Evolutionary conservation across 2,888 invertebrate genomes (phyloP).

Genomic region (Empis stercorea): DNA sequence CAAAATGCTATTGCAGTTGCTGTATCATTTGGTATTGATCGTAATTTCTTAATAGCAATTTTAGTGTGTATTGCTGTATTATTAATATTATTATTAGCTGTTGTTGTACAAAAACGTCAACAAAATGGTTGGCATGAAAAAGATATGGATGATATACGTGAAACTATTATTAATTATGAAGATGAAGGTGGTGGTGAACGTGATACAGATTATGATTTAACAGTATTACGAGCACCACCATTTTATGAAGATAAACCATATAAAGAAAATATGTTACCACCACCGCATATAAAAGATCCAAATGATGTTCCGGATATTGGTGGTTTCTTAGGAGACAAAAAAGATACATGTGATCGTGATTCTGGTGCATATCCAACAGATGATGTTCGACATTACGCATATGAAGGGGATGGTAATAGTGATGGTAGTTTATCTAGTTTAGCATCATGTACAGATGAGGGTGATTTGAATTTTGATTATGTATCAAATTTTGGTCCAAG

Average conservation of each 20-base stretch:
- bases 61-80: constrained; percentile 71
- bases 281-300: constrained; percentile 22
- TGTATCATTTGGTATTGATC: constrained; percentile 69
- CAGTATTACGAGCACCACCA: constrained; percentile 34
- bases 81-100: constrained; percentile 70
- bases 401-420: constrained; percentile 91
- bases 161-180: constrained; percentile 94
- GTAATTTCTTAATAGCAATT: constrained; percentile 81
- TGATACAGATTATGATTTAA: constrained; percentile 53
- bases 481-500: constrained; percentile 91
- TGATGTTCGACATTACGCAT: constrained; percentile 94
- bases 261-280: constrained; percentile 25
- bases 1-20: constrained; percentile 60
- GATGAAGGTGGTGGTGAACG: constrained; percentile 98
- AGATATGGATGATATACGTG: constrained; percentile 90
- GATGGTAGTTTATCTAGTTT: constrained; percentile 86
- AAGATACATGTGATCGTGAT: constrained; percentile 82
- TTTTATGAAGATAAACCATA: constrained; percentile 36
- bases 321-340: constrained; percentile 79
- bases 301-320: constrained; percentile 72
- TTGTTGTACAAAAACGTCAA: constrained; percentile 77
- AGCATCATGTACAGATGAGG: constrained; percentile 86
- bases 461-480: constrained; percentile 88
- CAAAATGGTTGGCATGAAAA: constrained; percentile 79
- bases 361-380: constrained; percentile 86